Evolutionary conservation across 2,113 vertebrate genomes (phyloP), one percentile per base, ranked within the genome.

Genomic region (Nerophis ophidion): DNA sequence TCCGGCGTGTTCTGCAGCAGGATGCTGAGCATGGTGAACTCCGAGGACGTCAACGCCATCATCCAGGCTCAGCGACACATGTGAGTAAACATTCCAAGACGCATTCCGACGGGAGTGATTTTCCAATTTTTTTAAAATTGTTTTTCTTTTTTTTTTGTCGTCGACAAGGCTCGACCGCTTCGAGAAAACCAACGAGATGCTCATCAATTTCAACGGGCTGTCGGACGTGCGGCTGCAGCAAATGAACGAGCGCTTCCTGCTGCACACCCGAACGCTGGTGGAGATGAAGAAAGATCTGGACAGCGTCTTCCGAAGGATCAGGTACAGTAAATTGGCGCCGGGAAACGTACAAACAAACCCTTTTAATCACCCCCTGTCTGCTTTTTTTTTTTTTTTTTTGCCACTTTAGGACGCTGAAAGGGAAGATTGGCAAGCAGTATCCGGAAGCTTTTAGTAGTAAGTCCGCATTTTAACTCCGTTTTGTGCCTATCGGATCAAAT

Each of bases 101-200:
- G 7, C 33, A 17, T 6, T 34, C 35, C 6, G 15, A 15, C 15
- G 1, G 19, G 19, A 16, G 6, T 3, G 17, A 49, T 17, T 16
- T n/a, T n/a, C n/a, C n/a, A n/a, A n/a, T n/a, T n/a, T n/a, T n/a
- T n/a, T n/a, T n/a, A n/a, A n/a, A n/a, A n/a, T n/a, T n/a, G n/a
- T n/a, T n/a, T n/a, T n/a, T n/a, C n/a, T n/a, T n/a, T n/a, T n/a
- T n/a, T n/a, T n/a, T n/a, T n/a, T n/a, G n/a, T n/a, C n/a, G n/a
- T n/a, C n/a, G 34, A 66, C 53, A 73, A 99, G 97, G 97, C 67
- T 99, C 40, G 96, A 98, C 72, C 94, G 96, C 1, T 99, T 99
- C 16, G 97, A 99, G 84, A 99, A 99, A 81, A 99, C 97, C 51
- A 99, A 99, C 0, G 96, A 99, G 85, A 99, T 98, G 97, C 88